A percentile compares a stretch with the other conserved stretches of the same genome.
phyloP scores from a whole-genome alignment of 2,888 invertebrate species.

The Leptarthrus brevirostris region DNA sequence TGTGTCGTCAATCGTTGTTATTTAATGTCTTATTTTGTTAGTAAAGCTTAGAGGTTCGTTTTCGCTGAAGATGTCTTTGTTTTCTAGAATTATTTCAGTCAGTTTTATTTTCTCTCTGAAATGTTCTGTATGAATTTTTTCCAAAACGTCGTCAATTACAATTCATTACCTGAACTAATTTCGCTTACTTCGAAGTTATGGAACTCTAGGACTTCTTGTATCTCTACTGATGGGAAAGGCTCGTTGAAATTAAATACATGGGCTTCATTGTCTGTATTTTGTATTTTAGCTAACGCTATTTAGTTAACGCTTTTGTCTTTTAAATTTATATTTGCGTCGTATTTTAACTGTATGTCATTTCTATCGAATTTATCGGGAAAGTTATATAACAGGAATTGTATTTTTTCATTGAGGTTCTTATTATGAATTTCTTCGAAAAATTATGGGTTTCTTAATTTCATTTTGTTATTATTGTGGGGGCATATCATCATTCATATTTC shows the following conservation, averaged over 20 bases:
- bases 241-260: too few species aligned
- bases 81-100: background rate
- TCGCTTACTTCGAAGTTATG: background rate
- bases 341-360: too few species aligned
- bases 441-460: too few species aligned
- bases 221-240: background rate
- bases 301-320: too few species aligned
- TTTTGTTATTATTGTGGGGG: too few species aligned
- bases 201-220: conserved; percentile 2
- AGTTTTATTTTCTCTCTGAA: conserved; percentile 1
- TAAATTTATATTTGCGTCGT: too few species aligned
- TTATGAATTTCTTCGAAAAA: too few species aligned
- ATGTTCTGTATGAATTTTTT: background rate
- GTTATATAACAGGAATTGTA: too few species aligned
- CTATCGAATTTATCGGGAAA: too few species aligned
- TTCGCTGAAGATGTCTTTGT: conserved; percentile 1
- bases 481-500: too few species aligned
- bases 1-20: background rate
- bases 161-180: background rate
- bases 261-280: background rate
- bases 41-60: conserved; percentile 1
- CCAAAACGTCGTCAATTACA: background rate
- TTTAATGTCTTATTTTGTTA: conserved; percentile 16
- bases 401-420: too few species aligned
- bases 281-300: conserved; percentile 3